Evolutionary conservation across 1,140 invertebrate species (phyloP), one percentile per base, ranked within the genome.

Genomic region (Drosophila truncata): DNA sequence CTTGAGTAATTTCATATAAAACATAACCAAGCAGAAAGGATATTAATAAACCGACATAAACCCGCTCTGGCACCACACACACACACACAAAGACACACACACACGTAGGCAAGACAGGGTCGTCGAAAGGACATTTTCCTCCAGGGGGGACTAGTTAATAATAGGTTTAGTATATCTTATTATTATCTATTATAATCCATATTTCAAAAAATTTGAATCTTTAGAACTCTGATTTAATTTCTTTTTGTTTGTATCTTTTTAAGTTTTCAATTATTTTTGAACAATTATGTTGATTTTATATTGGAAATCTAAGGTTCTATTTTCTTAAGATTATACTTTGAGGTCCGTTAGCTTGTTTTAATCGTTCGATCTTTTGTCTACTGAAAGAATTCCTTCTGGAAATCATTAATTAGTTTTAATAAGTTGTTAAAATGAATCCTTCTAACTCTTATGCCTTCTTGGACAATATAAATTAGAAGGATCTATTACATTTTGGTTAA

Each of bases 1-100:
- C 88, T 91, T 91, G 88, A 91, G 84, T 91, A 88, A 91, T 91
- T 88, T 88, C 88, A 76, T 83, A 91, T 91, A 85, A 90, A 90
- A 90, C 85, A 90, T 90, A 90, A 77, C 81, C 85, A 85, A 90
- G 85, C 88, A 81, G 83, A 91, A 91, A 88, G 88, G 88, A 91
- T 91, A 91, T 91, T 91, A 91, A 91, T 91, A 91, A 91, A 91
- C 88, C 88, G 81, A 74, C 87, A 79, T 78, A 84, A 91, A 65
- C 63, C 84, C 72, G 65, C 78, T 72, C 55, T 72, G 44, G 39
- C 27, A 27, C 23, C n/a, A n/a, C 59, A 49, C 27, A 57, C 62
- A 60, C 20, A 37, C 29, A 27, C 23, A 58, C 14, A 31, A 11
- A 54, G 11, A 23, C 4, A 35, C 31, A 7, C 42, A 5, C 42